phyloP scores from a whole-genome alignment of 2,888 invertebrate species.

The Aethes cnicana region DNA sequence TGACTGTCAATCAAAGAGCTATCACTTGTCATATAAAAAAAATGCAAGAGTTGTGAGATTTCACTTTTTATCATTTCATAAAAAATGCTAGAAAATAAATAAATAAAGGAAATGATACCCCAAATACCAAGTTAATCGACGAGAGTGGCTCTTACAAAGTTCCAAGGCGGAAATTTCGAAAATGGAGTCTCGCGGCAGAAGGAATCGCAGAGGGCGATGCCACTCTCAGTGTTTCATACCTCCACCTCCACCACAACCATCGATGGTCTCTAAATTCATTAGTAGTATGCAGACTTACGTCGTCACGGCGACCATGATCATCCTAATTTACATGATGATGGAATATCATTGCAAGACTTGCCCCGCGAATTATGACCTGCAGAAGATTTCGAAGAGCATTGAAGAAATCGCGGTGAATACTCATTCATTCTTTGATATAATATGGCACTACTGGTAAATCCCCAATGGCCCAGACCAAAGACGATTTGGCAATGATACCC shows the following conservation, averaged over 20 bases:
- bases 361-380: constrained; percentile 46
- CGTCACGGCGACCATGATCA: constrained; percentile 52
- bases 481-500: too few species aligned
- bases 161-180: constrained; percentile 23
- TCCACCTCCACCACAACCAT: constrained; percentile 32
- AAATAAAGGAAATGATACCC: not conserved
- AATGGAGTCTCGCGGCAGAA: constrained; percentile 55
- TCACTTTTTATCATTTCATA: too few species aligned
- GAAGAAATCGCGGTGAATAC: constrained; percentile 58
- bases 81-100: not conserved
- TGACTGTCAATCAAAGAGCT: too few species aligned
- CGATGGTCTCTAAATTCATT: constrained; percentile 43
- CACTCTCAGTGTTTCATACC: constrained; percentile 35
- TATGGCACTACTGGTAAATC: too few species aligned
- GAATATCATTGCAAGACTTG: constrained; percentile 59
- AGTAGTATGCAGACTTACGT: constrained; percentile 44
- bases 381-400: constrained; percentile 53
- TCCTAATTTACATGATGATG: constrained; percentile 57
- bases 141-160: constrained; percentile 23
- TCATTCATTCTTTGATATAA: constrained; percentile 36
- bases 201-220: constrained; percentile 50
- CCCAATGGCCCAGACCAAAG: too few species aligned
- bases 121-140: not conserved
- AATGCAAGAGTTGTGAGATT: too few species aligned
- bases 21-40: too few species aligned